phyloP scores from a whole-genome alignment of 2,888 invertebrate species.

The Stenichneumon culpator region DNA sequence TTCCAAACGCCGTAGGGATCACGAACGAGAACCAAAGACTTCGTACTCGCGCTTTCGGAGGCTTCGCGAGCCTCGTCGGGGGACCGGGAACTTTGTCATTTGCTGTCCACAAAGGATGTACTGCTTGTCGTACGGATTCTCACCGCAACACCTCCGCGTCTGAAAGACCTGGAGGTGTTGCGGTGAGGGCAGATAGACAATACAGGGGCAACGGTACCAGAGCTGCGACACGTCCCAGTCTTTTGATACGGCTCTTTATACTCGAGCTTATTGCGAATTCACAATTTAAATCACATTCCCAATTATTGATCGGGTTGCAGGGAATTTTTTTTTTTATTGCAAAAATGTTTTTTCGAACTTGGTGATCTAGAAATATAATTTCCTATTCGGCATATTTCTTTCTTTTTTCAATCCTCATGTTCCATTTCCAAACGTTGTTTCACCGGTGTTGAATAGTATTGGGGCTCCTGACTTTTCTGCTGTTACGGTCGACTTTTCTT shows the following conservation, averaged over 20 bases:
- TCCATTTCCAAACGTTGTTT: neutral
- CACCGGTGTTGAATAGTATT: neutral
- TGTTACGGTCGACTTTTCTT: neutral
- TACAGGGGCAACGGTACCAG: no score
- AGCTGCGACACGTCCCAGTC: neutral
- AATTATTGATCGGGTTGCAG: no score
- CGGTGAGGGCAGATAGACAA: constrained; percentile 9
- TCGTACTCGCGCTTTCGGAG: neutral
- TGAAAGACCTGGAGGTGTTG: constrained; percentile 9
- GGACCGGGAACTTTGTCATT: constrained; percentile 48
- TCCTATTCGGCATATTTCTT: neutral
- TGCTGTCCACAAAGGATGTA: constrained; percentile 23
- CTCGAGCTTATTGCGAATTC: neutral
- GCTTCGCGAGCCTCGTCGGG: constrained; percentile 3
- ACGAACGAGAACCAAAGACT: constrained; percentile 31
- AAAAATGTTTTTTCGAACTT: no score
- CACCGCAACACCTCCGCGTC: neutral
- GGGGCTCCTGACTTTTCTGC: neutral
- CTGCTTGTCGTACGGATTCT: constrained; percentile 8
- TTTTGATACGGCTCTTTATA: neutral
- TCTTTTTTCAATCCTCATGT: neutral
- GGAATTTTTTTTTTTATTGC: no score
- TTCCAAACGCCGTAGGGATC: constrained; percentile 27
- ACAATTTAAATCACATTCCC: neutral
- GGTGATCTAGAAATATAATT: neutral